Evolutionary conservation across 2,113 vertebrate species (phyloP).

Genomic region (Cinclus mexicanus): DNA sequence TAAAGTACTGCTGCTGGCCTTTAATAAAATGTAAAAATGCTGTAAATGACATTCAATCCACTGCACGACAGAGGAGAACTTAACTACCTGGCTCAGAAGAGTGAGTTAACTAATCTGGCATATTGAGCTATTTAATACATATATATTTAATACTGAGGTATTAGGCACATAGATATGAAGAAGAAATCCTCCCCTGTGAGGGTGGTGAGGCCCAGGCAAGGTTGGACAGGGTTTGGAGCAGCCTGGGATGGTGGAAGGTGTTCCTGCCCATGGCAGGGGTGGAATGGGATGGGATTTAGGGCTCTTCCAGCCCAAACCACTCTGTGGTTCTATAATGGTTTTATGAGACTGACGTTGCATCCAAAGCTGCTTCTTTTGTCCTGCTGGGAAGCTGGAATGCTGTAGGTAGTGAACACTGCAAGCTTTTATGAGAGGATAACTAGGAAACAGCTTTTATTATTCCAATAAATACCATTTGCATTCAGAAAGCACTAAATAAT

Average conservation of each 20-base stretch:
- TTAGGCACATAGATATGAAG: neutral
- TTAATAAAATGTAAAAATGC: neutral
- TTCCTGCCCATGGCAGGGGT: neutral
- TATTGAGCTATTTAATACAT: neutral
- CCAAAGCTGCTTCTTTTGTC: neutral
- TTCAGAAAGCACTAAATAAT: constrained; percentile 8
- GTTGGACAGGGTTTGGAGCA: neutral
- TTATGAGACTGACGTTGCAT: neutral
- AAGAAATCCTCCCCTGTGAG: neutral
- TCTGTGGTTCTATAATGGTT: neutral
- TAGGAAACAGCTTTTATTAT: constrained; percentile 3
- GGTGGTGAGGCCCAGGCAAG: neutral
- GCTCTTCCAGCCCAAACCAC: neutral
- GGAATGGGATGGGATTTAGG: neutral
- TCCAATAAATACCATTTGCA: constrained; percentile 7
- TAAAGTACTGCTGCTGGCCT: neutral
- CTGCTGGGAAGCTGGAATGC: neutral
- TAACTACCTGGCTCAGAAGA: neutral
- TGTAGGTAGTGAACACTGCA: neutral
- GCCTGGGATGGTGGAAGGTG: fast-evolving
- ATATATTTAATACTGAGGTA: neutral
- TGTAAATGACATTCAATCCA: neutral
- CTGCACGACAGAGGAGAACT: neutral
- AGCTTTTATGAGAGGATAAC: neutral
- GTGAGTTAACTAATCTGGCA: neutral